These are phyloP conservation scores for Pycnomerus fuliginosus DNA, from an alignment of 2,888 invertebrate genomes.

Conservation along the genomic window DNA sequence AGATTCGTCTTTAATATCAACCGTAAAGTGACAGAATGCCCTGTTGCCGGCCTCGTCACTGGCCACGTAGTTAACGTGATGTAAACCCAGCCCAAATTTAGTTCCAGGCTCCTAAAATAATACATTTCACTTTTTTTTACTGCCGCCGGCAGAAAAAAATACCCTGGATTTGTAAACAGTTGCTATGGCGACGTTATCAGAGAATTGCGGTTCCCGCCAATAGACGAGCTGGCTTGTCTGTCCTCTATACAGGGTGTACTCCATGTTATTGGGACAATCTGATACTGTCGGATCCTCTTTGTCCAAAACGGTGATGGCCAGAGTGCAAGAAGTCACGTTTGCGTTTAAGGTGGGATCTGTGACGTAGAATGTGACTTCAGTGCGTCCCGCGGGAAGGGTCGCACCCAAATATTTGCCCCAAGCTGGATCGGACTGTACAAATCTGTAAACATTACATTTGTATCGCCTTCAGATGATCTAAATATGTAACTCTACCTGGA, in stretches of 20 bases:
- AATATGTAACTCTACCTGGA: no score
- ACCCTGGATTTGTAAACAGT: conserved; percentile 63
- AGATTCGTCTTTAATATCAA: conserved; percentile 61
- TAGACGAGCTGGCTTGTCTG: conserved; percentile 59
- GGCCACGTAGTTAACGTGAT: conserved; percentile 65
- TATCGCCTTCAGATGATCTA: no score
- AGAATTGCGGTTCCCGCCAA: conserved; percentile 67
- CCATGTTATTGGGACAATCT: conserved; percentile 64
- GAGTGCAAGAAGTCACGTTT: conserved; percentile 60
- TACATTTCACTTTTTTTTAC: neutral
- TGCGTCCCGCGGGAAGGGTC: conserved; percentile 60
- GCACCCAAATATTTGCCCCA: conserved; percentile 64
- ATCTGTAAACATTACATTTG: conserved; percentile 50
- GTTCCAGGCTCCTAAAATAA: conserved; percentile 61
- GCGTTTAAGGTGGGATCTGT: conserved; percentile 54
- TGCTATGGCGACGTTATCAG: conserved; percentile 59
- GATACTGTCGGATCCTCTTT: conserved; percentile 58
- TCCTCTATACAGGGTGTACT: conserved; percentile 57
- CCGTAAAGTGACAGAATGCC: conserved; percentile 64
- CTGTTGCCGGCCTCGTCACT: conserved; percentile 63
- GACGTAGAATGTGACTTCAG: conserved; percentile 61
- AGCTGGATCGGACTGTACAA: conserved; percentile 60
- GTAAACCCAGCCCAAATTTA: conserved; percentile 59
- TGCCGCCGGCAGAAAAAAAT: no score
- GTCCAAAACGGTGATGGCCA: conserved; percentile 61